Evolutionary conservation across 1,140 invertebrate species (phyloP), one percentile per base, ranked within the genome.

Genomic region (Apis dorsata): DNA sequence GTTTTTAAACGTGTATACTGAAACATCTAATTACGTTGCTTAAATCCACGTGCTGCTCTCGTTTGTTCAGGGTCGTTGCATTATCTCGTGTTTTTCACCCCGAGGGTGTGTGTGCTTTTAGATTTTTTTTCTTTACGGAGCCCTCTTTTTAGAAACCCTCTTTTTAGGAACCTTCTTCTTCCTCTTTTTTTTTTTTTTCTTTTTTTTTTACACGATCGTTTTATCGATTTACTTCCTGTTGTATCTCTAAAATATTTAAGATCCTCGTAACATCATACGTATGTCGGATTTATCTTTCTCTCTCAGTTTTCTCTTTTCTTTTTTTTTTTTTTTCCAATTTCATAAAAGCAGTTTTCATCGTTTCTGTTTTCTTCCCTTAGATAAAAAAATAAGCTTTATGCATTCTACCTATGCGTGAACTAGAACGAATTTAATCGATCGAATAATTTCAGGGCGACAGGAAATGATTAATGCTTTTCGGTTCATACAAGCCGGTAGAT

Each of bases 401-500:
- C 21, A 5, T 70, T 53, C 15, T 19, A 71, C 24, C 44, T 53
- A 55, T 9, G 19, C 44, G 24, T n/a, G 8, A 55, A n/a, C 10
- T 62, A 53, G 74, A 57, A 63, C 34, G 44, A 78, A 83, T 78
- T 78, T 83, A 83, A 83, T 83, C 81, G 81, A 70, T 77, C 81
- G 74, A 78, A 57, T 83, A 83, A 83, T 83, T 78, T 19, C 57
- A 21, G 24, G 44, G 11, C 57, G 81, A 70, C 65, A 70, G 57
- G 68, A 63, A 83, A 78, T 83, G 81, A 83, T 83, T 78, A 78
- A 83, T 78, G 81, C 70, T 83, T 77, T 78, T 53, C 66, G 49
- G 44, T 24, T 69, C 74, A 78, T 71, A 78, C 65, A 78, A 70
- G 57, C 66, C 74, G 55, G 51, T 63, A 78, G 81, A 83, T 83